A percentile compares a stretch with the other conserved stretches of the same genome.
phyloP scores from a whole-genome alignment of 2,797 vertebrate genomes.

The Limosa lapponica region DNA sequence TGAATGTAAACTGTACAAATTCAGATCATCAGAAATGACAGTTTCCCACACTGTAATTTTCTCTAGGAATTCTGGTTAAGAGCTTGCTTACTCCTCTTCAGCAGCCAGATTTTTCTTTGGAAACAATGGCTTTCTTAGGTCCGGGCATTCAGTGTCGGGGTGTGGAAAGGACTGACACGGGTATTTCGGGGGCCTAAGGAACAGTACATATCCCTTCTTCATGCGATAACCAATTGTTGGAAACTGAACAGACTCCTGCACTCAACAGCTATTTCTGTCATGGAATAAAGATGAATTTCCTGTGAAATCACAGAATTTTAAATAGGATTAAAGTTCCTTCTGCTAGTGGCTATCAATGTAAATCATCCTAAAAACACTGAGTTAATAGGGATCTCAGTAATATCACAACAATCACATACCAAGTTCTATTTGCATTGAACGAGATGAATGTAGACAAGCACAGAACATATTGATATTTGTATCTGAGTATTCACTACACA shows the following conservation, averaged over 20 bases:
- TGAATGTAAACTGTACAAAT: not conserved
- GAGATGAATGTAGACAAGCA: not conserved
- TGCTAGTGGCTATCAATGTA: not conserved
- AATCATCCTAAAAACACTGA: not conserved
- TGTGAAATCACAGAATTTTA: not conserved
- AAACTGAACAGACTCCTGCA: not conserved
- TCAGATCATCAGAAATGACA: not conserved
- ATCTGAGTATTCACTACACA: not conserved
- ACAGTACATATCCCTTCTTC: not conserved
- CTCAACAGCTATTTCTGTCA: not conserved
- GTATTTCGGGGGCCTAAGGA: not conserved
- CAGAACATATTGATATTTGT: fast-evolving
- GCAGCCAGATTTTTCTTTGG: not conserved
- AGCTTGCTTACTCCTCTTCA: not conserved
- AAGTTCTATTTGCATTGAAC: not conserved
- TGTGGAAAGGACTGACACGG: not conserved
- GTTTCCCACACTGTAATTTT: not conserved
- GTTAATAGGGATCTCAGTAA: not conserved
- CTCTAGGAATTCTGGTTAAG: not conserved
- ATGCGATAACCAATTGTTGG: not conserved
- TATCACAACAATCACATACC: not conserved
- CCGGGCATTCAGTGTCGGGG: fast-evolving
- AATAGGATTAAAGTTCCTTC: not conserved
- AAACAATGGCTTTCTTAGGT: not conserved
- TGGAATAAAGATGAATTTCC: not conserved